Evolutionary conservation across 2,797 vertebrate genomes (phyloP), one percentile per base, ranked within the genome.

Genomic region (Acipenser oxyrinchus): DNA sequence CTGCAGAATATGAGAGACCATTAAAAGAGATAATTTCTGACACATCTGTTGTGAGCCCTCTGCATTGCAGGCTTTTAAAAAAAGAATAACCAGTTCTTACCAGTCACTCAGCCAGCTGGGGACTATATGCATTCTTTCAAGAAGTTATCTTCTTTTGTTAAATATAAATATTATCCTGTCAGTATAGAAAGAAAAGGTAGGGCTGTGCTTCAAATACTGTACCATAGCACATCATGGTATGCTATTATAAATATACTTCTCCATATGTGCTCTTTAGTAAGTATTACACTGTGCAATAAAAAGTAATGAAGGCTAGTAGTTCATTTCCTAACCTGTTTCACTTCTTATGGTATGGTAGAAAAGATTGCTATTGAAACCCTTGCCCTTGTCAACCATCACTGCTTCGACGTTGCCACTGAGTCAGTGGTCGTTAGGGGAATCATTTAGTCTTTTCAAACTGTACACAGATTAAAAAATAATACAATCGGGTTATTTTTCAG

Each of bases 11-110:
- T 37, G 23, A 37, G 23, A 37, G 52, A 50, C 49, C 13, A 50
- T 63, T 62, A 63, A 49, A 58, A 13, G 7, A 53, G 48, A 60
- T 66, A 23, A 12, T 50, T 63, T 62, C 58, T 62, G 9, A 51
- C 48, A 37, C 48, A 51, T 50, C 63, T 60, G 48, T 52, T 69
- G 55, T 48, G 66, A 61, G 66, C 48, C 9, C 13, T 62, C 66
- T 70, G 72, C 64, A 68, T 57, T 61, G 64, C 66, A 70, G 66
- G 55, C 64, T 64, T 71, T 67, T 68, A 23, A 70, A 70, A 66
- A 60, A 60, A 57, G 58, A 53, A 59, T 52, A 66, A 66, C 66
- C 64, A 62, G 53, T 70, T 53, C 15, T 18, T 60, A 69, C 52
- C 59, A 50, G 67, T 60, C 58, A 18, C 49, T 68, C 48, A 23